phyloP scores from a whole-genome alignment of 2,888 invertebrate species.

The Spilarctia lutea region DNA sequence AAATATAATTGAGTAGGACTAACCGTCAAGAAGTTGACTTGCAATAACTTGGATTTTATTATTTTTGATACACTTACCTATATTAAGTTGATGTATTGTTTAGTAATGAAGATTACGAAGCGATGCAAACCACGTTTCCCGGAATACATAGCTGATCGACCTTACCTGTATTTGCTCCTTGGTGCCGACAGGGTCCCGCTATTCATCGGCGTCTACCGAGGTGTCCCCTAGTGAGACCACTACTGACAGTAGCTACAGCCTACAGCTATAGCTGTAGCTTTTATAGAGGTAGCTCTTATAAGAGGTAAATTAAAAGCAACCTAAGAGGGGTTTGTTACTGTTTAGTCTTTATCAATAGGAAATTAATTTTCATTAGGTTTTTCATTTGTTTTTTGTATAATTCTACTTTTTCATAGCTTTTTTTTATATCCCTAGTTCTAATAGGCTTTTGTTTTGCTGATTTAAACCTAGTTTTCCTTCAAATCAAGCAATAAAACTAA shows the following conservation, averaged over 20 bases:
- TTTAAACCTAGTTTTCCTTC: too few species aligned
- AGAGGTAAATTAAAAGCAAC: neutral
- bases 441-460: too few species aligned
- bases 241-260: neutral
- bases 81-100: neutral
- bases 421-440: too few species aligned
- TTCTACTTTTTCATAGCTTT: too few species aligned
- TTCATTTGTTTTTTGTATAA: neutral
- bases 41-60: neutral
- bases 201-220: slow-evolving; percentile 1
- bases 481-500: too few species aligned
- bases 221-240: neutral
- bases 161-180: slow-evolving; percentile 5
- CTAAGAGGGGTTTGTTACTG: neutral
- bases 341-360: neutral
- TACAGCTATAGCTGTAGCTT: too few species aligned
- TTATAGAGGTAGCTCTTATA: too few species aligned
- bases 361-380: neutral
- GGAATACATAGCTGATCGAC: neutral
- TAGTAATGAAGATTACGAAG: slow-evolving; percentile 1
- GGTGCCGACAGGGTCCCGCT: neutral
- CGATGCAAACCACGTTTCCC: neutral
- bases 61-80: neutral
- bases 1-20: too few species aligned
- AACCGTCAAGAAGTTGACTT: too few species aligned